phyloP scores from a whole-genome alignment of 2,888 invertebrate genomes.

The Cryptus armator region DNA sequence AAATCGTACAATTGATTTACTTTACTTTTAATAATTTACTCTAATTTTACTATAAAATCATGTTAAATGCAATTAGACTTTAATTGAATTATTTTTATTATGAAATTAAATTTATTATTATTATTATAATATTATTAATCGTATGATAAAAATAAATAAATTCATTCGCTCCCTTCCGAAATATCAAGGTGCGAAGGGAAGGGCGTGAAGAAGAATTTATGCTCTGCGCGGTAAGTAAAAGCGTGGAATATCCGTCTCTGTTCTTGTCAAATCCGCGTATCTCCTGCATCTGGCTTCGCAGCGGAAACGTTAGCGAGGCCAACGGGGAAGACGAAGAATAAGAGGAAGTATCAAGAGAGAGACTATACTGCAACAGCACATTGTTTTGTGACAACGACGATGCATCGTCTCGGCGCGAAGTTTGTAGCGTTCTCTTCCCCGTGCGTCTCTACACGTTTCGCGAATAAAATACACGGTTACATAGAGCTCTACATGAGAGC shows the following conservation, averaged over 20 bases:
- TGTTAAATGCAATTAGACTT: too few species aligned
- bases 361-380: conserved; percentile 16
- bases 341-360: not conserved
- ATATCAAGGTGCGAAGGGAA: conserved; percentile 14
- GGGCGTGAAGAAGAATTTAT: conserved; percentile 51
- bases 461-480: conserved; percentile 51
- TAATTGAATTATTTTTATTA: too few species aligned
- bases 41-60: too few species aligned
- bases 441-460: conserved; percentile 11
- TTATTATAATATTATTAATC: too few species aligned
- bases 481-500: conserved; percentile 16
- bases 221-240: conserved; percentile 23
- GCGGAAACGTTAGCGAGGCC: conserved; percentile 53
- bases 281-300: conserved; percentile 55
- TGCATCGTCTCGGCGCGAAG: conserved; percentile 55
- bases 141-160: too few species aligned
- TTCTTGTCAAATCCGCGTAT: conserved; percentile 65
- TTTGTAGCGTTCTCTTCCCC: conserved; percentile 2
- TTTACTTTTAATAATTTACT: too few species aligned
- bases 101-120: too few species aligned
- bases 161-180: too few species aligned
- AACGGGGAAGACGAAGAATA: conserved; percentile 46
- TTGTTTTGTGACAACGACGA: conserved; percentile 58
- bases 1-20: too few species aligned
- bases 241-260: conserved; percentile 63